Percentiles rank a stretch among this genome's conserved stretches.
These are phyloP conservation scores for Rhingia rostrata DNA, from an alignment of 2,888 invertebrate genomes.

Conservation along the genomic window DNA sequence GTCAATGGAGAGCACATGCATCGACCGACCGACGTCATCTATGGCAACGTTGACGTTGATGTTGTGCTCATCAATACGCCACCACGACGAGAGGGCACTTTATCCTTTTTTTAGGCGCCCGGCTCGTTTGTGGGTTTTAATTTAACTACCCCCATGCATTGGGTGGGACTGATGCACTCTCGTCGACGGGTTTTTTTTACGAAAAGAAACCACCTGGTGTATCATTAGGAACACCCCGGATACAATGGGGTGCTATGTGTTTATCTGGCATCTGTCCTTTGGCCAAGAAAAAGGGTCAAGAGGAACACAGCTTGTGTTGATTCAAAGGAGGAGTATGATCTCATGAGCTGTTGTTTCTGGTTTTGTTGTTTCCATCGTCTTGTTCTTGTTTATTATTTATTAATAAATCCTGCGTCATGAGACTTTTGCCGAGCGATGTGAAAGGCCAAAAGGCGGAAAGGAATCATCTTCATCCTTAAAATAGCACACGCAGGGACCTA, in stretches of 20 bases:
- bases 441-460: conserved; percentile 69
- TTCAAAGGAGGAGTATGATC: conserved; percentile 42
- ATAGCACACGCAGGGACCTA: conserved; percentile 39
- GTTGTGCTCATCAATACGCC: conserved; percentile 31
- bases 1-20: conserved; percentile 50
- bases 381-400: conserved; percentile 57
- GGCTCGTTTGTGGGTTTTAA: conserved; percentile 22
- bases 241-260: conserved; percentile 57
- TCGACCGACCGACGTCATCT: conserved; percentile 41
- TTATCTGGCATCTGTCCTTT: conserved; percentile 74
- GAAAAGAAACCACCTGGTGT: conserved; percentile 63
- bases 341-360: conserved; percentile 13
- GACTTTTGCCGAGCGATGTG: conserved; percentile 44
- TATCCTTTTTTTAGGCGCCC: conserved; percentile 29
- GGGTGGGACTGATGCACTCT: not conserved
- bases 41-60: conserved; percentile 1
- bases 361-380: not conserved
- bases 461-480: conserved; percentile 45
- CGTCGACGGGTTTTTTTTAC: not conserved
- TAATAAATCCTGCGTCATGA: conserved; percentile 73
- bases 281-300: conserved; percentile 72
- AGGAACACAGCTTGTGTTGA: conserved; percentile 62
- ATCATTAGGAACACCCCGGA: conserved; percentile 66
- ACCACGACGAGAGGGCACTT: conserved; percentile 23
- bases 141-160: conserved; percentile 27